These are phyloP conservation scores for Ypsolopha sequella DNA, from an alignment of 2,888 invertebrate species.

Conservation along the genomic window DNA sequence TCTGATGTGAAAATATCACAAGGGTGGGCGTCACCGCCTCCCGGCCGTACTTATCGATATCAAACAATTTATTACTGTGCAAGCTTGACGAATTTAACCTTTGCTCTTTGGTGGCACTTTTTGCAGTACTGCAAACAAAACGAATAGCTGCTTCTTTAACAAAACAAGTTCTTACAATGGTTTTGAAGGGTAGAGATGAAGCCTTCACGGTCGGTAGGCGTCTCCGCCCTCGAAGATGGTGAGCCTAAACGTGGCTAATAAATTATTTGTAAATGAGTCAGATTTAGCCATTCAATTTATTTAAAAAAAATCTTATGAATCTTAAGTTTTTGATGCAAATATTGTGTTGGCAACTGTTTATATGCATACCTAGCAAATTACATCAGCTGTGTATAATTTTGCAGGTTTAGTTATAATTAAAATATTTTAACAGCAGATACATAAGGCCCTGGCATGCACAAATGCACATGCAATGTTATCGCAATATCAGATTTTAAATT, in stretches of 20 bases:
- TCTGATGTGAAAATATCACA: constrained; percentile 13
- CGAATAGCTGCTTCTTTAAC: background rate
- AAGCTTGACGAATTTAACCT: background rate
- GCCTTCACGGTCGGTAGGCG: constrained; percentile 40
- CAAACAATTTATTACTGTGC: background rate
- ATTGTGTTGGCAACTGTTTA: too few relatives aligned
- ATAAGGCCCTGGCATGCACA: too few relatives aligned
- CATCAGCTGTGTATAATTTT: too few relatives aligned
- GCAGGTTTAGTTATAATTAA: too few relatives aligned
- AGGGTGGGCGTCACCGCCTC: constrained; percentile 3
- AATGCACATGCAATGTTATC: too few relatives aligned
- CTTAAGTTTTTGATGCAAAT: too few relatives aligned
- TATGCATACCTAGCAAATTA: too few relatives aligned
- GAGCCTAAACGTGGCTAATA: background rate
- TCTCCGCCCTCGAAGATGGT: constrained; percentile 28
- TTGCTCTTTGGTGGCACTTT: background rate
- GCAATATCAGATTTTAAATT: too few relatives aligned
- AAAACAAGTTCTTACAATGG: constrained; percentile 5
- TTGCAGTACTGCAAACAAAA: background rate
- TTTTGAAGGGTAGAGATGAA: constrained; percentile 26
- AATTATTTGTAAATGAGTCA: background rate
- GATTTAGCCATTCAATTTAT: too few relatives aligned
- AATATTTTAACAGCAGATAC: too few relatives aligned
- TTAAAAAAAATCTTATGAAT: too few relatives aligned
- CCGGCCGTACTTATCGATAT: background rate